A percentile compares a stretch with the other conserved stretches of the same genome.
These are phyloP conservation scores for Caloenas nicobarica DNA, from an alignment of 2,113 vertebrate genomes.

Conservation along the genomic window DNA sequence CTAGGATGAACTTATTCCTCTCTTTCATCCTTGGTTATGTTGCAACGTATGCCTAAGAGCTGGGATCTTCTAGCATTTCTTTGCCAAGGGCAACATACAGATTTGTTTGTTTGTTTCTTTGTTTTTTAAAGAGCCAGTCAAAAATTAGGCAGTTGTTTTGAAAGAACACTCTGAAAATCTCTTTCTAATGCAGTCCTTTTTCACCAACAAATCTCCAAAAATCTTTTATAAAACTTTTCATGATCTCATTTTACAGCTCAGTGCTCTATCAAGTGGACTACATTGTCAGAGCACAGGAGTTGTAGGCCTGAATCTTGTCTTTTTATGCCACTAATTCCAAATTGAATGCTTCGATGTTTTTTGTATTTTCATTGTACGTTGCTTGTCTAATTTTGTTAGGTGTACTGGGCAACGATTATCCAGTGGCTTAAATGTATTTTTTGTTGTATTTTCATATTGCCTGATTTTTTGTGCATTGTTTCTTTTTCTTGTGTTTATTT, in stretches of 20 bases:
- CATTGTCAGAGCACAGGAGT: not conserved
- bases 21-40: not conserved
- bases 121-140: not conserved
- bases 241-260: not conserved
- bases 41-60: not conserved
- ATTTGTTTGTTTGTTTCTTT: too few relatives aligned
- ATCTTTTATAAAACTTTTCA: not conserved
- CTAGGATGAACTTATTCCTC: not conserved
- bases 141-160: not conserved
- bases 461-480: rapidly evolving
- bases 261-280: not conserved
- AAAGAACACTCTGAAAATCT: not conserved
- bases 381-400: not conserved
- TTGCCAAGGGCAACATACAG: not conserved
- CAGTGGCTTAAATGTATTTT: not conserved
- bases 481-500: not conserved
- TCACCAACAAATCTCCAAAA: not conserved
- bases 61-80: not conserved
- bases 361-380: not conserved
- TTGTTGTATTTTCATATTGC: not conserved
- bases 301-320: not conserved
- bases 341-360: not conserved
- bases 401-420: not conserved
- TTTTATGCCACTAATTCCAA: not conserved
- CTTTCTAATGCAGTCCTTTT: not conserved